Evolutionary conservation across 2,797 vertebrate genomes (phyloP).

Genomic region (Pygocentrus nattereri): DNA sequence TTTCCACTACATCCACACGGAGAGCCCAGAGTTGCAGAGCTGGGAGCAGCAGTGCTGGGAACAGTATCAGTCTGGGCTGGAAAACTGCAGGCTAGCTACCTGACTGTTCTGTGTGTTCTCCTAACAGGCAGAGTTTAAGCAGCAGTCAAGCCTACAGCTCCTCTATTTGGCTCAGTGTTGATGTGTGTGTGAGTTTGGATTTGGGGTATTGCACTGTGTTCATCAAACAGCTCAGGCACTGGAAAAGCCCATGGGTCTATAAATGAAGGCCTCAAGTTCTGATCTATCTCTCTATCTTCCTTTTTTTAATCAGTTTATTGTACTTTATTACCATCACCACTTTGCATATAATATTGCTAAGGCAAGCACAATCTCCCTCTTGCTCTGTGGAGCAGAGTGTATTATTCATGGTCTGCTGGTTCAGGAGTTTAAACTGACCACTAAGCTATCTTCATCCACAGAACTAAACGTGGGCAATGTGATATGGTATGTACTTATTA

Average conservation of each 20-base stretch:
- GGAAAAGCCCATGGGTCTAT: not conserved
- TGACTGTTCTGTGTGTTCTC: constrained; percentile 9
- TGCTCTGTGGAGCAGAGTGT: constrained; percentile 1
- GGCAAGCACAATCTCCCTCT: too few relatives aligned
- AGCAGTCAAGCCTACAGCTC: constrained; percentile 25
- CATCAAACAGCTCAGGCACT: not conserved
- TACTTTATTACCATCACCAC: not conserved
- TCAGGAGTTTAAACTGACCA: constrained; percentile 13
- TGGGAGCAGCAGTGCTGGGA: not conserved
- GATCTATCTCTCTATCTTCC: constrained; percentile 7
- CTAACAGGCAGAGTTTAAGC: constrained; percentile 26
- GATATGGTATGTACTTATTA: too few relatives aligned
- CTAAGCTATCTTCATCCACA: constrained; percentile 37
- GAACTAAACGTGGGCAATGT: not conserved
- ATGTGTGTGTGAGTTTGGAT: not conserved
- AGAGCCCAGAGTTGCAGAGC: not conserved
- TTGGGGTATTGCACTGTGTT: not conserved
- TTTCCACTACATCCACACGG: too few relatives aligned
- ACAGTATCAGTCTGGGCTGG: not conserved
- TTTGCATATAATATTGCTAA: too few relatives aligned
- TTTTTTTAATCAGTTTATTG: constrained; percentile 2
- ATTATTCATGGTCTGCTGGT: constrained; percentile 31
- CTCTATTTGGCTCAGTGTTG: not conserved
- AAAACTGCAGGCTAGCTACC: not conserved
- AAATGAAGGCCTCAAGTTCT: constrained; percentile 36